Evolutionary conservation across 2,888 invertebrate species (phyloP), one percentile per base, ranked within the genome.

Genomic region (Toxonevra muliebris): DNA sequence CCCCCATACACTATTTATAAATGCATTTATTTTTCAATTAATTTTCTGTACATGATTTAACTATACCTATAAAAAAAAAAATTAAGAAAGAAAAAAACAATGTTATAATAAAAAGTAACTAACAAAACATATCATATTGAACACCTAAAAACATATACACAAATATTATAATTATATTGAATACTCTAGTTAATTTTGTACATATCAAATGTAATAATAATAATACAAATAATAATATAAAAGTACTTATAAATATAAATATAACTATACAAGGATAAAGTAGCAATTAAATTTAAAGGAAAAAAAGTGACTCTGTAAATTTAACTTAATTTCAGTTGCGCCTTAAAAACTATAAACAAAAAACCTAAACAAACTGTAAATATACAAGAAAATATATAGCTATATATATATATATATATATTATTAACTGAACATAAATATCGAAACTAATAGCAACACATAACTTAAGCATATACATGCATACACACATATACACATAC

Each of bases 41-140:
- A 30, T 30, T 30, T 30, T 30, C 30, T 4, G 30, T 30, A 30
- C 30, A 30, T 30, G 30, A 30, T 30, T 30, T 30, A 30, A 7
- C 30, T 30, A 30, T 4, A 52, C 12, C 5, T 52, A 13, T n/a
- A 3, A 12, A 52, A 52, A 1, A 52, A 12, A 13, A 17, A 17
- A 17, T 52, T 13, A 10, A 55, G 54, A n/a, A 58, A 17, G 62
- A 61, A 57, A 55, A 19, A 65, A 45, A 58, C 52, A 61, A 12
- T 30, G 62, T 70, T 58, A n/a, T 57, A 66, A 69, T 57, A 54
- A 77, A 75, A 77, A 79, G 41, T 57, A 50, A 45, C 50, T 58
- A 82, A 79, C 79, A 79, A 79, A 78, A 82, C 82, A 82, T 82
- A 82, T 82, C 82, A 82, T 77, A 76, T 75, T 75, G 79, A 80